These are phyloP conservation scores for Caenorhabditis afra DNA, from an alignment of 2,888 invertebrate species.

Conservation along the genomic window DNA sequence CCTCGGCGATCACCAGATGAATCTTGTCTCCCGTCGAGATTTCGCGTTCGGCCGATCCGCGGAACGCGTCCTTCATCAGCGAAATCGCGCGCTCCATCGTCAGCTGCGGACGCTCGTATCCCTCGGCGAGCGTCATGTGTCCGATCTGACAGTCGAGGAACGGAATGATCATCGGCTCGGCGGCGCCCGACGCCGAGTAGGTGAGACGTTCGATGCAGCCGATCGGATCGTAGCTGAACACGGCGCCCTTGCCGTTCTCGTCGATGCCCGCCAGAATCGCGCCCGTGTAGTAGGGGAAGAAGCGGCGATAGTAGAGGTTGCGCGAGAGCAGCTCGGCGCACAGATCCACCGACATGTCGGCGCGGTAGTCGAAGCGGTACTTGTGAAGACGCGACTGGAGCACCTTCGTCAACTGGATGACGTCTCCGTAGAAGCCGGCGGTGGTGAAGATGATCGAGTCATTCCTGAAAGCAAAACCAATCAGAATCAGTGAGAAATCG, in stretches of 20 bases:
- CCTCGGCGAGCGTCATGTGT: conserved; percentile 86
- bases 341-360: conserved; percentile 88
- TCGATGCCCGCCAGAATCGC: conserved; percentile 96
- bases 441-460: conserved; percentile 92
- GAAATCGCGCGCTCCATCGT: conserved; percentile 89
- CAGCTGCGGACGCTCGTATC: conserved; percentile 83
- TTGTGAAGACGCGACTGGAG: conserved; percentile 84
- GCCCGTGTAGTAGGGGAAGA: conserved; percentile 98
- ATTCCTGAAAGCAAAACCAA: conserved; percentile 82
- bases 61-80: conserved; percentile 93
- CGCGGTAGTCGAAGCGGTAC: conserved; percentile 88
- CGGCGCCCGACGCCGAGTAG: conserved; percentile 92
- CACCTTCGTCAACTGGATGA: conserved; percentile 87
- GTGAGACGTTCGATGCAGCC: conserved; percentile 92
- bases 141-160: conserved; percentile 91
- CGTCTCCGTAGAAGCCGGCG: conserved; percentile 98
- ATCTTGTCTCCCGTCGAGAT: conserved; percentile 88
- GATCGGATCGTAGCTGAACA: conserved; percentile 97
- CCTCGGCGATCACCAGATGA: conserved; percentile 74
- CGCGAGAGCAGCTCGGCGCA: conserved; percentile 96
- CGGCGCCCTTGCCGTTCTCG: conserved; percentile 91
- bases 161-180: conserved; percentile 89
- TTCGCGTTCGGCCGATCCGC: conserved; percentile 97
- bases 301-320: conserved; percentile 94
- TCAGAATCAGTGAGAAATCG: too few species aligned